Percentiles rank a stretch among this genome's conserved stretches.
Evolutionary conservation across 2,113 vertebrate genomes (phyloP).

Genomic region (Caranx ignobilis): DNA sequence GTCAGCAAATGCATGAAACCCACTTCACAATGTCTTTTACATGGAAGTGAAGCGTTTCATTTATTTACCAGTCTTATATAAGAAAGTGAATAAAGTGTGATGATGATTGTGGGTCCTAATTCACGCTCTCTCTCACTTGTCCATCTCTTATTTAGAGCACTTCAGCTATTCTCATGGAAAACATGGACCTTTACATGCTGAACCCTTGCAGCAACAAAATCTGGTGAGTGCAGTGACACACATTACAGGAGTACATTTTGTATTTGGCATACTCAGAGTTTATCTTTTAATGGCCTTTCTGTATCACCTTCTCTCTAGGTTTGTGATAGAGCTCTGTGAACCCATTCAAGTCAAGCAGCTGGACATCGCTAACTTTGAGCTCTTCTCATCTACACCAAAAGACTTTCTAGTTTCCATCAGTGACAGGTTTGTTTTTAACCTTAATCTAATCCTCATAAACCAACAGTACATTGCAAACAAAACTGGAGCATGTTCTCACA

Average conservation of each 20-base stretch:
- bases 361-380: conserved; percentile 98
- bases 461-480: background rate
- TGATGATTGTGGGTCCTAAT: background rate
- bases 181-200: conserved; percentile 99
- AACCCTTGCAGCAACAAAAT: conserved; percentile 99
- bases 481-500: background rate
- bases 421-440: conserved; percentile 87
- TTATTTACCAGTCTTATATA: background rate
- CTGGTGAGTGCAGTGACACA: conserved; percentile 85
- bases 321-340: conserved; percentile 99
- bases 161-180: conserved; percentile 97
- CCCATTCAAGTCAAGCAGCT: conserved; percentile 98
- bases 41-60: background rate
- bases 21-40: background rate
- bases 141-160: conserved; percentile 87
- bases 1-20: background rate
- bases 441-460: background rate
- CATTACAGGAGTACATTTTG: background rate
- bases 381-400: conserved; percentile 98
- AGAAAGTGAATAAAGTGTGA: background rate
- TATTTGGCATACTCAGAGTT: background rate
- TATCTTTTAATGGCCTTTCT: background rate
- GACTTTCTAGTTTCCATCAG: conserved; percentile 98
- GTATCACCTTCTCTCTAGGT: conserved; percentile 83
- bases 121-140: background rate